phyloP scores from a whole-genome alignment of 2,797 vertebrate genomes.

The Arnoldichthys spilopterus region DNA sequence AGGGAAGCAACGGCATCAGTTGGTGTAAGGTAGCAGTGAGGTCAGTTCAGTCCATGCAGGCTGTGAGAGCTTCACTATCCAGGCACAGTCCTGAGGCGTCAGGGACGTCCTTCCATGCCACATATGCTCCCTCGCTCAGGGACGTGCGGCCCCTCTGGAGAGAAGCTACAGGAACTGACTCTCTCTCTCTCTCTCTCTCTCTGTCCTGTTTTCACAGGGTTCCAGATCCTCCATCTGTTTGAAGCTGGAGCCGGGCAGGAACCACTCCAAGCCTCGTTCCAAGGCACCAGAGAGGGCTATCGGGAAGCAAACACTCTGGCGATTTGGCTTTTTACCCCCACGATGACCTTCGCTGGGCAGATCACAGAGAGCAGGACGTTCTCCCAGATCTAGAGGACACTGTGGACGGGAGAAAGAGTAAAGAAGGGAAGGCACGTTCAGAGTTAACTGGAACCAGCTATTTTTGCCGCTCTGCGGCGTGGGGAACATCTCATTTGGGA shows the following conservation, averaged over 20 bases:
- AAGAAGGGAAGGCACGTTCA: conserved; percentile 68
- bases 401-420: conserved; percentile 60
- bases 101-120: background rate
- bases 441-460: conserved; percentile 72
- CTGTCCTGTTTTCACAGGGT: conserved; percentile 29
- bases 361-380: conserved; percentile 64
- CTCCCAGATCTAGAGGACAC: conserved; percentile 30
- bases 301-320: conserved; percentile 76
- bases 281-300: conserved; percentile 53
- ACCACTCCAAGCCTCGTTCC: conserved; percentile 62
- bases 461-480: conserved; percentile 78
- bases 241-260: conserved; percentile 66
- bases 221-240: conserved; percentile 59
- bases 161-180: conserved; percentile 16
- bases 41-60: background rate
- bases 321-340: conserved; percentile 70
- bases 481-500: conserved; percentile 79
- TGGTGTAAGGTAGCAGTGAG: background rate
- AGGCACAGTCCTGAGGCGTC: background rate
- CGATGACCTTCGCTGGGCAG: conserved; percentile 62
- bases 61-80: background rate
- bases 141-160: conserved; percentile 6
- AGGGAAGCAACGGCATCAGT: background rate
- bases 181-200: conserved; percentile 14
- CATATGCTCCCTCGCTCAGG: background rate